Percentiles rank a stretch among this genome's conserved stretches.
These are phyloP conservation scores for Keiferia lycopersicella DNA, from an alignment of 2,888 invertebrate genomes.

Conservation along the genomic window DNA sequence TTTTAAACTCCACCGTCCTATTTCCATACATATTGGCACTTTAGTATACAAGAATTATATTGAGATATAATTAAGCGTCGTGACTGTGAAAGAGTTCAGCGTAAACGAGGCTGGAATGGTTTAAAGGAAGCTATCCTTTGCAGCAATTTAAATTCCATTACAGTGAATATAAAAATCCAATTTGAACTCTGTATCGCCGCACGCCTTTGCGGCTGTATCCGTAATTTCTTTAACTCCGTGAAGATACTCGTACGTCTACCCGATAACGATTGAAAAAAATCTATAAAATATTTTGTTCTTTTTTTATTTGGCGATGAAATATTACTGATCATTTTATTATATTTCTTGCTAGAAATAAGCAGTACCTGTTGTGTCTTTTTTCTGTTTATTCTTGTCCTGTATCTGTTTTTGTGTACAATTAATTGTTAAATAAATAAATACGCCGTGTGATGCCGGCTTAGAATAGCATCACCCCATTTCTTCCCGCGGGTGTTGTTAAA, in stretches of 20 bases:
- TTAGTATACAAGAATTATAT: conserved; percentile 39
- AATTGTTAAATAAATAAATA: no score
- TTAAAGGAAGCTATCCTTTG: conserved; percentile 65
- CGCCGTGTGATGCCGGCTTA: no score
- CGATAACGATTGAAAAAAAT: neutral
- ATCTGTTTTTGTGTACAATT: no score
- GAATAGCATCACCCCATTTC: no score
- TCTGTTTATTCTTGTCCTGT: no score
- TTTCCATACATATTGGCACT: conserved; percentile 30
- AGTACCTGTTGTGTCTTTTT: no score
- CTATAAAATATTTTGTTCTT: no score
- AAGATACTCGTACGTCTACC: neutral
- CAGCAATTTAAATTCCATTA: conserved; percentile 71
- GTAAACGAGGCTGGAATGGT: conserved; percentile 62
- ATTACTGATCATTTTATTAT: no score
- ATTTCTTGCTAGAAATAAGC: no score
- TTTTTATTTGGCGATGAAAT: no score
- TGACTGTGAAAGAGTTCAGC: conserved; percentile 63
- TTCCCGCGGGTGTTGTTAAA: no score
- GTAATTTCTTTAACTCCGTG: conserved; percentile 48
- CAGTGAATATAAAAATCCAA: conserved; percentile 67
- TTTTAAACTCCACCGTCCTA: neutral
- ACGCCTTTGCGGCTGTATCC: conserved; percentile 39
- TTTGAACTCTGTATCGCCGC: conserved; percentile 54
- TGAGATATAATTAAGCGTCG: conserved; percentile 69